These are phyloP conservation scores for Drosophila ambigua DNA, from an alignment of 1,140 invertebrate species.

Conservation along the genomic window DNA sequence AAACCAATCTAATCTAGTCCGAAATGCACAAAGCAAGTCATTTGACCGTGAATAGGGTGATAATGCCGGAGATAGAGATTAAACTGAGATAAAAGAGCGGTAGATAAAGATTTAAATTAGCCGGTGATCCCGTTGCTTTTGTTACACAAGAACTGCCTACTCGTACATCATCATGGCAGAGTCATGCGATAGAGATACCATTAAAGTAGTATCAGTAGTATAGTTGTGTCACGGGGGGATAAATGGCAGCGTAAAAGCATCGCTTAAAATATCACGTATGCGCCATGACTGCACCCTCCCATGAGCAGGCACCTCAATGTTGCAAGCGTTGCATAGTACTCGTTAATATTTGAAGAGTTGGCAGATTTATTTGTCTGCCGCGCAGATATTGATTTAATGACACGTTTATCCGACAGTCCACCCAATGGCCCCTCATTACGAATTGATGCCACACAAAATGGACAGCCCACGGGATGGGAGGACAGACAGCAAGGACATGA, in stretches of 20 bases:
- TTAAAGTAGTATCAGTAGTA: constrained; percentile 5
- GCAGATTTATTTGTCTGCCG: constrained; percentile 45
- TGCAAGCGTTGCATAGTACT: constrained; percentile 33
- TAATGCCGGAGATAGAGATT: constrained; percentile 27
- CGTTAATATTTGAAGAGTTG: constrained; percentile 56
- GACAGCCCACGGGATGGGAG: constrained; percentile 2
- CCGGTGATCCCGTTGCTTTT: constrained; percentile 30
- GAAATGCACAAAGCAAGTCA: constrained; percentile 42
- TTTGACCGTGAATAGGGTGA: constrained; percentile 37
- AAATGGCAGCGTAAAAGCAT: constrained; percentile 18
- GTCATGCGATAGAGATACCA: not conserved
- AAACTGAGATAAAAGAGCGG: constrained; percentile 23
- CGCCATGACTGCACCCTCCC: constrained; percentile 15
- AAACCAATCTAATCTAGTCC: constrained; percentile 58
- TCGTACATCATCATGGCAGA: too few relatives aligned
- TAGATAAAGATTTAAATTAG: constrained; percentile 23
- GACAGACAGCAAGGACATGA: constrained; percentile 22
- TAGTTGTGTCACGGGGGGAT: not conserved
- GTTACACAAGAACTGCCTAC: too few relatives aligned
- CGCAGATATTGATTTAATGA: constrained; percentile 65
- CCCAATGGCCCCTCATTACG: constrained; percentile 39
- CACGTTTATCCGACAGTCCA: constrained; percentile 31
- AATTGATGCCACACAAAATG: constrained; percentile 56
- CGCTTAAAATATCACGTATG: constrained; percentile 58
- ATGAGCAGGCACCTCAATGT: not conserved